Evolutionary conservation across 2,113 vertebrate genomes (phyloP).

Genomic region (Psettodes erumei): DNA sequence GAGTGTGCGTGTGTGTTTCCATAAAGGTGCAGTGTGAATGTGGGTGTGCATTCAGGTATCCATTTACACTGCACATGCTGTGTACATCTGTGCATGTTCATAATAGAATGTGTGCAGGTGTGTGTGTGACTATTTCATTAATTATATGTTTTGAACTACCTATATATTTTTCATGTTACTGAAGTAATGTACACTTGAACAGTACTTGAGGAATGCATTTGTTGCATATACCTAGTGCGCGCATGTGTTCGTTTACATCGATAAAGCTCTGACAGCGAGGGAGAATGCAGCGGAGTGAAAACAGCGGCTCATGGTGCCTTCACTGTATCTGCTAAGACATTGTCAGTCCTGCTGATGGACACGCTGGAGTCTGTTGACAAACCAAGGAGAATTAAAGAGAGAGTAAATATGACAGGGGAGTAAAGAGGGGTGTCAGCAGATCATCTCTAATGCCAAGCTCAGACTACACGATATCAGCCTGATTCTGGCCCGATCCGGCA

Average conservation of each 20-base stretch:
- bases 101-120: not conserved
- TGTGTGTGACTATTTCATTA: too few species aligned
- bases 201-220: too few species aligned
- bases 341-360: not conserved
- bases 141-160: not conserved
- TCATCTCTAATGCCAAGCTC: too few species aligned
- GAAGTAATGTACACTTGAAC: too few species aligned
- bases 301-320: not conserved
- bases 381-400: not conserved
- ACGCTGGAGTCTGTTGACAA: not conserved
- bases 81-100: not conserved
- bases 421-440: not conserved
- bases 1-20: conserved; percentile 8
- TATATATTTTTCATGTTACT: too few species aligned
- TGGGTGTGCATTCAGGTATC: not conserved
- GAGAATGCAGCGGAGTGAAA: not conserved
- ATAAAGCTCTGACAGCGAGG: not conserved
- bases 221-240: too few species aligned
- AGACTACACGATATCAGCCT: too few species aligned
- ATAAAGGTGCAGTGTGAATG: not conserved
- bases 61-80: not conserved
- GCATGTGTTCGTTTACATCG: not conserved
- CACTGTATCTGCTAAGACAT: not conserved
- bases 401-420: not conserved
- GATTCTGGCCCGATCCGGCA: too few species aligned